A percentile compares a stretch with the other conserved stretches of the same genome.
Evolutionary conservation across 2,888 invertebrate genomes (phyloP).

Genomic region (Linyphia triangularis): DNA sequence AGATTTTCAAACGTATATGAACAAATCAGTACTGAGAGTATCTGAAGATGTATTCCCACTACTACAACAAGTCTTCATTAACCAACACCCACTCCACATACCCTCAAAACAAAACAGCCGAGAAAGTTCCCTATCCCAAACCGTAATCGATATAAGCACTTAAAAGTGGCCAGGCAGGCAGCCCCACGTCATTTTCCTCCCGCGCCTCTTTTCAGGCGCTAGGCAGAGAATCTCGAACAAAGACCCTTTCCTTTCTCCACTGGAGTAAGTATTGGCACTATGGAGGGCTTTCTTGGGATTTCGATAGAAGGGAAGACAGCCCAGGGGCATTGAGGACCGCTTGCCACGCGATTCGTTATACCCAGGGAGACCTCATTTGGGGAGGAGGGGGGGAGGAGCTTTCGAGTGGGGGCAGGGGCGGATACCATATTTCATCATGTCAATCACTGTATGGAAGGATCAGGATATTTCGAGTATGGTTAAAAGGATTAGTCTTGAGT

Average conservation of each 20-base stretch:
- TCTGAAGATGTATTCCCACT: not conserved
- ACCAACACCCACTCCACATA: not conserved
- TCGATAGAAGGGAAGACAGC: slow-evolving; percentile 14
- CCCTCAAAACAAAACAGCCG: not conserved
- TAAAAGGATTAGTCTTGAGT: slow-evolving; percentile 38
- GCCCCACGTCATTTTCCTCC: slow-evolving; percentile 54
- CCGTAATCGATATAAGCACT: slow-evolving; percentile 39
- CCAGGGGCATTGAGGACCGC: slow-evolving; percentile 41
- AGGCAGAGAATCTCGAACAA: slow-evolving; percentile 34
- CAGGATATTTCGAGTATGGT: not conserved
- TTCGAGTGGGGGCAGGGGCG: slow-evolving; percentile 47
- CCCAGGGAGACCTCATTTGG: not conserved
- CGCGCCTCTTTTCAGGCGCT: not conserved
- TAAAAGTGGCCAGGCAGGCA: slow-evolving; percentile 43
- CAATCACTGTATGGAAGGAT: slow-evolving; percentile 38
- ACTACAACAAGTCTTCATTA: not conserved
- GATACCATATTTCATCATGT: slow-evolving; percentile 36
- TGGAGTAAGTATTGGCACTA: slow-evolving; percentile 16
- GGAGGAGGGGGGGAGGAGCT: slow-evolving; percentile 23
- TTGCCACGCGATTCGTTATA: slow-evolving; percentile 53
- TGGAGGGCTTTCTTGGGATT: slow-evolving; percentile 58
- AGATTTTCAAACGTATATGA: too few species aligned
- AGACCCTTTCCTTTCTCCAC: slow-evolving; percentile 14
- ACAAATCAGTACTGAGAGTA: not conserved
- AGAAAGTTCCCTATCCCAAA: slow-evolving; percentile 27